A percentile compares a stretch with the other conserved stretches of the same genome.
These are phyloP conservation scores for Phalacrocorax carbo DNA, from an alignment of 2,113 vertebrate genomes.

Conservation along the genomic window DNA sequence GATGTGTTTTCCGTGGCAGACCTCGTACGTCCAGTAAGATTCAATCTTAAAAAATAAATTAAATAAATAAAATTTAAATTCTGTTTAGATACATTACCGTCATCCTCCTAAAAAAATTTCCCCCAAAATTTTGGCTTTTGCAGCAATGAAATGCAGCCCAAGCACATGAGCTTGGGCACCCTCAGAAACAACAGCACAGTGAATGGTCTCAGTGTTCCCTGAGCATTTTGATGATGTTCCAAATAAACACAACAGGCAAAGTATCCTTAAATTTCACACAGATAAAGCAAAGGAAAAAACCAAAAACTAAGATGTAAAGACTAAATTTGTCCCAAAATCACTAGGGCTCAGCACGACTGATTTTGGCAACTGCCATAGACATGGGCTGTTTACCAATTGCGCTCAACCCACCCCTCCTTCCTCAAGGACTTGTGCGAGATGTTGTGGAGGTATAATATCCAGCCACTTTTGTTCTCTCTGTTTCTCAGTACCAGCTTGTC, in stretches of 20 bases:
- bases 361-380: background rate
- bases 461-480: background rate
- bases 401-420: background rate
- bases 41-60: slow-evolving; percentile 83
- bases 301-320: background rate
- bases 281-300: background rate
- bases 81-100: background rate
- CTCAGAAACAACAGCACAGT: background rate
- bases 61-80: background rate
- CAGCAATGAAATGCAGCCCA: background rate
- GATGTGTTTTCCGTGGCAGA: slow-evolving; percentile 95
- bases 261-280: background rate
- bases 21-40: slow-evolving; percentile 98
- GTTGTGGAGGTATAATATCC: background rate
- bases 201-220: background rate
- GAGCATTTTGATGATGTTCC: background rate
- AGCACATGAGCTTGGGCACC: background rate
- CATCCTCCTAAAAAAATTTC: too few species aligned
- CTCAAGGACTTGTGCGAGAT: background rate
- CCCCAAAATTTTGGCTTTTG: background rate
- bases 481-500: background rate
- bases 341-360: too few species aligned
- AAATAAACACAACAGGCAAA: background rate
- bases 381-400: accelerated
- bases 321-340: background rate